A percentile compares a stretch with the other conserved stretches of the same genome.
These are phyloP conservation scores for Orchesellides sinensis DNA, from an alignment of 2,888 invertebrate species.

Conservation along the genomic window DNA sequence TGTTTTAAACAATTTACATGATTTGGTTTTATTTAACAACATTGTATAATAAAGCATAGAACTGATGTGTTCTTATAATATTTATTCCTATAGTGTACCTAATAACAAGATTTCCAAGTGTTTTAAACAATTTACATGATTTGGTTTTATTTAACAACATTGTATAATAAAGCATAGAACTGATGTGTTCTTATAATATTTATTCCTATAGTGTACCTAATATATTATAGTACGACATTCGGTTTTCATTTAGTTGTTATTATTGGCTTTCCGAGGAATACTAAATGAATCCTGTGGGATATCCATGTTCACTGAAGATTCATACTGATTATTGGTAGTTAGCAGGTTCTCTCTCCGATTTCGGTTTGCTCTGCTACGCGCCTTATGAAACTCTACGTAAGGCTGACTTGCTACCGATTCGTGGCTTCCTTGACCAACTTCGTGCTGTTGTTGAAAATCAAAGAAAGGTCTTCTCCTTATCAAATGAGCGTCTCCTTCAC, in stretches of 20 bases:
- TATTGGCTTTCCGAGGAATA: conserved; percentile 33
- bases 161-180: no score
- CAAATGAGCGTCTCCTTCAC: conserved; percentile 34
- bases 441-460: not conserved
- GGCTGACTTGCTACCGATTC: not conserved
- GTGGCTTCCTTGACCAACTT: not conserved
- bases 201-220: no score
- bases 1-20: no score
- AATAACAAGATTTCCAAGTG: no score
- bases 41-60: no score
- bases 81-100: no score
- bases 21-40: no score
- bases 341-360: not conserved
- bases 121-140: no score
- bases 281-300: conserved; percentile 39
- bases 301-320: not conserved
- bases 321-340: not conserved
- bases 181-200: no score
- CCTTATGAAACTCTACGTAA: conserved; percentile 38
- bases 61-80: no score
- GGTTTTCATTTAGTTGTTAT: not conserved
- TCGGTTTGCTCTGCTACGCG: conserved; percentile 31
- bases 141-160: no score
- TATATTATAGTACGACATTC: no score
- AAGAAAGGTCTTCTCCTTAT: not conserved